These are phyloP conservation scores for Staurois parvus DNA, from an alignment of 2,797 vertebrate species.

Conservation along the genomic window DNA sequence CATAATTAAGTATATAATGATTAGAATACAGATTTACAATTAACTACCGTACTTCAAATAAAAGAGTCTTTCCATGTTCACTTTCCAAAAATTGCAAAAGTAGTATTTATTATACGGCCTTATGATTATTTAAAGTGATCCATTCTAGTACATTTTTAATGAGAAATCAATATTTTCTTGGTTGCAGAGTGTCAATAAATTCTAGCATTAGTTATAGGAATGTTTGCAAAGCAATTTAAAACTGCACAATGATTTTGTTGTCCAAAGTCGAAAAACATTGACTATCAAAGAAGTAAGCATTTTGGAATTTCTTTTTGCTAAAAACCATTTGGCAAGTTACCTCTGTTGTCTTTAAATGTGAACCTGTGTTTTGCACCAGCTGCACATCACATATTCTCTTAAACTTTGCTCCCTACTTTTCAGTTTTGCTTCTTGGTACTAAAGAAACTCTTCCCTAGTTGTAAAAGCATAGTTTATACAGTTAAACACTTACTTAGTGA, in stretches of 20 bases:
- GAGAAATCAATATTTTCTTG: constrained; percentile 1
- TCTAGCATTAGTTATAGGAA: neutral
- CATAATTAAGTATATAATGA: constrained; percentile 30
- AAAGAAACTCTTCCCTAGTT: no score
- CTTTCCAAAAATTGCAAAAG: constrained; percentile 14
- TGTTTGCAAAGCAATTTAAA: constrained; percentile 8
- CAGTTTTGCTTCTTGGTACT: no score
- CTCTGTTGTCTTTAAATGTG: no score
- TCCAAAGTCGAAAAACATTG: neutral
- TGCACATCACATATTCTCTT: no score
- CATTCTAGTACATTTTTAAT: neutral
- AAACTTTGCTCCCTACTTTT: no score
- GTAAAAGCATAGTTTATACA: no score
- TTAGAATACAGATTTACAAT: constrained; percentile 16
- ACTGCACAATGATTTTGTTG: neutral
- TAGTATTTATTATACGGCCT: constrained; percentile 2
- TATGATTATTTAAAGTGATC: constrained; percentile 5
- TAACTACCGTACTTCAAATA: constrained; percentile 23
- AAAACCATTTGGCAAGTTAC: neutral
- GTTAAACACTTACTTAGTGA: no score
- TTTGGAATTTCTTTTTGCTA: neutral
- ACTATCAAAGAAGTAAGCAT: neutral
- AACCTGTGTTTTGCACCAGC: no score
- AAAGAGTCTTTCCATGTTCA: neutral
- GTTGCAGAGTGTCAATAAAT: neutral